A percentile compares a stretch with the other conserved stretches of the same genome.
phyloP scores from a whole-genome alignment of 2,797 vertebrate species.

The Erethizon dorsatum region DNA sequence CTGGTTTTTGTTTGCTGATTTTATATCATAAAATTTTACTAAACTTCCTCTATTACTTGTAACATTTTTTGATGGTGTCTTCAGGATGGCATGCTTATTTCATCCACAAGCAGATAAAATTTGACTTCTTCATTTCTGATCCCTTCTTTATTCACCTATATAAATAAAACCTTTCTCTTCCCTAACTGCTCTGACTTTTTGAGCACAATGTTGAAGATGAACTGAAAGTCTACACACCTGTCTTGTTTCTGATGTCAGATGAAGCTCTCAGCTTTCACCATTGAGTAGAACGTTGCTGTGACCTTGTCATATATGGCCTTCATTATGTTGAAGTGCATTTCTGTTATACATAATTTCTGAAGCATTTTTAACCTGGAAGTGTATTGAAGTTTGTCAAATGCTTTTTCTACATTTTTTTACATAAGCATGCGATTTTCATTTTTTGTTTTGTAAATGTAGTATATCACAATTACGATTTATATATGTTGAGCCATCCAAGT shows the following conservation, averaged over 20 bases:
- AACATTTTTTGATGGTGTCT: not conserved
- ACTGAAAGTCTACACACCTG: not conserved
- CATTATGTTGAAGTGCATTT: not conserved
- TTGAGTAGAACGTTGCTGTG: too few relatives aligned
- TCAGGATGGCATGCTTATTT: not conserved
- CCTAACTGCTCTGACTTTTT: not conserved
- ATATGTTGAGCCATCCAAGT: not conserved
- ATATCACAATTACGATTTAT: not conserved
- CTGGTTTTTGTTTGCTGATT: not conserved
- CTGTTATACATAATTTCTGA: not conserved
- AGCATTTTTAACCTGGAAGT: not conserved
- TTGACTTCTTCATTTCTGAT: not conserved
- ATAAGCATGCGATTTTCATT: not conserved
- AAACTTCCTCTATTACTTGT: not conserved
- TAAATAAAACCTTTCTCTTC: not conserved
- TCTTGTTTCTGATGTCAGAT: not conserved
- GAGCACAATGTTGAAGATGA: not conserved
- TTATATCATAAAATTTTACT: not conserved
- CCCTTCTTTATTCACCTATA: not conserved
- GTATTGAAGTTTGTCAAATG: not conserved
- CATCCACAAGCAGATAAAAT: not conserved
- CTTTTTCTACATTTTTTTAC: not conserved
- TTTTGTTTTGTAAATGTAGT: not conserved
- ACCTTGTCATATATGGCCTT: not conserved
- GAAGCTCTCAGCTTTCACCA: not conserved